Percentiles rank a stretch among this genome's conserved stretches.
Evolutionary conservation across 1,140 invertebrate species (phyloP).

Genomic region (Archivesica marissinica): DNA sequence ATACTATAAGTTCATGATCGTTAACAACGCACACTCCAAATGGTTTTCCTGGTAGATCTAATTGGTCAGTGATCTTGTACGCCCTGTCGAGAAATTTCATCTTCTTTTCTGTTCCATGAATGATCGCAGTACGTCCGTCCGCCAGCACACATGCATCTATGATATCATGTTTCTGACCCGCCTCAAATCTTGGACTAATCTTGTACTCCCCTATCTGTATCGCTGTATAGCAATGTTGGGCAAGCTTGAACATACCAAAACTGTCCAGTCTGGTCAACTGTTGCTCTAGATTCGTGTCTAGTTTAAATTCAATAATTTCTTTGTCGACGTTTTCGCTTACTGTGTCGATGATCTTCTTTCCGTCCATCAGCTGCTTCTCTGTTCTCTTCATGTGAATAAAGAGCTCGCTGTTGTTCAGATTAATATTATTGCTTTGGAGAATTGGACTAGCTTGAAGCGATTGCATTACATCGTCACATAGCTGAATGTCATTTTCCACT

Average conservation of each 20-base stretch:
- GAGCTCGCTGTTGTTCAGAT: neutral
- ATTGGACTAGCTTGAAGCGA: neutral
- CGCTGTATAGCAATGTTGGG: neutral
- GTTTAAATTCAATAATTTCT: neutral
- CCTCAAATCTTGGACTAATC: neutral
- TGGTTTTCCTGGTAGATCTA: conserved; percentile 12
- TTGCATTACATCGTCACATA: neutral
- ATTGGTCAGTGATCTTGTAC: neutral
- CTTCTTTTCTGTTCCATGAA: neutral
- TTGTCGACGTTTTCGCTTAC: neutral
- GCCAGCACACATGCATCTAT: neutral
- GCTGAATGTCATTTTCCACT: conserved; percentile 2
- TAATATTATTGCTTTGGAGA: neutral
- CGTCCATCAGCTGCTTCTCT: neutral
- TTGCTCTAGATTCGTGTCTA: neutral
- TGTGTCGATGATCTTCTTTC: neutral
- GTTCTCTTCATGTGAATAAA: conserved; percentile 10
- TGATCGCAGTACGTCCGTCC: neutral
- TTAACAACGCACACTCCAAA: neutral
- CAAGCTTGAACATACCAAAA: neutral
- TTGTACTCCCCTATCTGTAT: neutral
- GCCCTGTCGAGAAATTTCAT: neutral
- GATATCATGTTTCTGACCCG: neutral
- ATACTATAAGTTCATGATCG: neutral
- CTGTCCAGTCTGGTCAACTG: neutral